Evolutionary conservation across 2,797 vertebrate species (phyloP).

Genomic region (Sparidentex hasta): DNA sequence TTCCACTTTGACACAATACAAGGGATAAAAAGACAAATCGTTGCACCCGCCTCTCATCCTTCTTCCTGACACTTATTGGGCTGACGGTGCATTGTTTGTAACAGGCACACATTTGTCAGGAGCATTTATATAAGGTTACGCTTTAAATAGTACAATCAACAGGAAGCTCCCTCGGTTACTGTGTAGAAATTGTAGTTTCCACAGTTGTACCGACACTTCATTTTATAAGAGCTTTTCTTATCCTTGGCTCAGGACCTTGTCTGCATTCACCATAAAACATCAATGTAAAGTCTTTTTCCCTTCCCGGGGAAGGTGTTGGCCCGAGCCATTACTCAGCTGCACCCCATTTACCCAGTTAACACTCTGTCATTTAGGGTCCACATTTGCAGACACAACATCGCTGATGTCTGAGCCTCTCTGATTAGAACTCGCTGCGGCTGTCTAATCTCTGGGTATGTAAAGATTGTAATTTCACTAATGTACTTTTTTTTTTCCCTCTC

Average conservation of each 20-base stretch:
- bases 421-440: background rate
- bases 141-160: background rate
- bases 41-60: background rate
- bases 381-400: conserved; percentile 4
- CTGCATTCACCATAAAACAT: background rate
- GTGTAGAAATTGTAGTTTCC: background rate
- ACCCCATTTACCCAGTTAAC: conserved; percentile 1
- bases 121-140: background rate
- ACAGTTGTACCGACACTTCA: background rate
- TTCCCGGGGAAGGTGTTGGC: background rate
- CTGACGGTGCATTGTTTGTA: background rate
- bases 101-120: background rate
- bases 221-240: background rate
- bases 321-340: background rate
- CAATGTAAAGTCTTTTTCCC: conserved; percentile 19
- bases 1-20: background rate
- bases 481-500: conserved; percentile 20
- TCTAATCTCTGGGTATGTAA: conserved; percentile 5
- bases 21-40: background rate
- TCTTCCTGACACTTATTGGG: background rate
- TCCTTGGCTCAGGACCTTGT: background rate
- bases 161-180: background rate
- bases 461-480: conserved; percentile 45
- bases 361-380: conserved; percentile 16
- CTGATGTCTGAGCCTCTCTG: conserved; percentile 13